A percentile compares a stretch with the other conserved stretches of the same genome.
Evolutionary conservation across 2,797 vertebrate species (phyloP).

Genomic region (Lutjanus campechanus): DNA sequence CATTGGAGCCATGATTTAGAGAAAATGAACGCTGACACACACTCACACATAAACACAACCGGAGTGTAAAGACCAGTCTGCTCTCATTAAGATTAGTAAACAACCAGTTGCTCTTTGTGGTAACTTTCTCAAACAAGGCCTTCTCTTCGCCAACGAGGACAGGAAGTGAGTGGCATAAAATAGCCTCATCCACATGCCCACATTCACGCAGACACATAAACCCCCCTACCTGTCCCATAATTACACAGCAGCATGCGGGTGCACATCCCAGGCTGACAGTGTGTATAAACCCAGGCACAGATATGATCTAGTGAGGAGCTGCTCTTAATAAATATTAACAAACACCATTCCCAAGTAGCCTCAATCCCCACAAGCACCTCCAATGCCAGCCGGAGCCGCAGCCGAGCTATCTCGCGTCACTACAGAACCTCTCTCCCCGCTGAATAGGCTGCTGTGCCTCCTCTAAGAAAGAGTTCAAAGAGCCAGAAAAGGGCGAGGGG

Average conservation of each 20-base stretch:
- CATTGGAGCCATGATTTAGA: conserved; percentile 65
- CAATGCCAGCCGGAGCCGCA: conserved; percentile 75
- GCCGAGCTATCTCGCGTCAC: conserved; percentile 74
- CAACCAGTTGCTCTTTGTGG: conserved; percentile 41
- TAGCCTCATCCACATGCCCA: conserved; percentile 15
- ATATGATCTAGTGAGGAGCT: conserved; percentile 85
- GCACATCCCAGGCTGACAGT: conserved; percentile 80
- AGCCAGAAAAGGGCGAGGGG: conserved; percentile 70
- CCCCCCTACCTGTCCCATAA: conserved; percentile 73
- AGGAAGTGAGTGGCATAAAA: conserved; percentile 34
- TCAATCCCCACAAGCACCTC: conserved; percentile 83
- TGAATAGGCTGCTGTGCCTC: conserved; percentile 80
- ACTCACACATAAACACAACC: conserved; percentile 48
- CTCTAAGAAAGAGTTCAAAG: conserved; percentile 82
- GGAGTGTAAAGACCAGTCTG: conserved; percentile 43
- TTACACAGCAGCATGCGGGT: conserved; percentile 78
- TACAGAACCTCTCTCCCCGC: conserved; percentile 78
- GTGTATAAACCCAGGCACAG: conserved; percentile 82
- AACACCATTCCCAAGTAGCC: conserved; percentile 84
- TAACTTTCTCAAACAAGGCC: conserved; percentile 62
- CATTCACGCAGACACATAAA: conserved; percentile 38
- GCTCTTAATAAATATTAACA: conserved; percentile 89
- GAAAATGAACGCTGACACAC: conserved; percentile 54
- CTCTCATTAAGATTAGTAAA: conserved; percentile 67
- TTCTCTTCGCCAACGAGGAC: conserved; percentile 47